A percentile compares a stretch with the other conserved stretches of the same genome.
These are phyloP conservation scores for Catagonus wagneri DNA, from an alignment of 2,113 vertebrate genomes.

Conservation along the genomic window DNA sequence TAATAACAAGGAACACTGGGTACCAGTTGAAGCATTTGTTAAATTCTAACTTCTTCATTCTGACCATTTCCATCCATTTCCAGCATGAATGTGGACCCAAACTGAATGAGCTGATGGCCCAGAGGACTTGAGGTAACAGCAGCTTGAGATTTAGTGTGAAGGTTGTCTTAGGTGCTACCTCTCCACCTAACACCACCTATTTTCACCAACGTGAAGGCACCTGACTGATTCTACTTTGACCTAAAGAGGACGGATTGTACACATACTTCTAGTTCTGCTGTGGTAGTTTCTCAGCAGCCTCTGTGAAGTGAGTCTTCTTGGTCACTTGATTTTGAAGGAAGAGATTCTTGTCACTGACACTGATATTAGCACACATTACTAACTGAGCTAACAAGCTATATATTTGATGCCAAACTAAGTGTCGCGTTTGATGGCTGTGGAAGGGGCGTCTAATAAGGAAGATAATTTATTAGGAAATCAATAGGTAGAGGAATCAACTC, in stretches of 20 bases:
- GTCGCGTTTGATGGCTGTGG: background rate
- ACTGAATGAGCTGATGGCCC: background rate
- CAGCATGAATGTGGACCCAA: background rate
- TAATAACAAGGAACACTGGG: background rate
- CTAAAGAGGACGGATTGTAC: background rate
- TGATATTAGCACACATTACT: background rate
- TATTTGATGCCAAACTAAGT: background rate
- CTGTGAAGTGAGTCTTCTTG: background rate
- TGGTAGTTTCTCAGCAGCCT: background rate
- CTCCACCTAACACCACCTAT: background rate
- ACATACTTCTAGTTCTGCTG: background rate
- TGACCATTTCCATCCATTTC: background rate
- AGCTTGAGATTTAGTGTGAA: background rate
- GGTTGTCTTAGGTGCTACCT: background rate
- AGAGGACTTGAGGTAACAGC: background rate
- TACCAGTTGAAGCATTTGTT: background rate
- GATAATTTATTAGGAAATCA: background rate
- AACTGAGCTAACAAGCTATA: background rate
- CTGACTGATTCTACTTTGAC: background rate
- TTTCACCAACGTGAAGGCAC: background rate
- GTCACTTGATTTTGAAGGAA: background rate
- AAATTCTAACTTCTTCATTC: background rate
- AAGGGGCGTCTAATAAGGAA: background rate
- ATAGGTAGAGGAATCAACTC: background rate
- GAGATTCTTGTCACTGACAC: background rate